phyloP scores from a whole-genome alignment of 1,140 invertebrate species.

The Theocolax elegans region DNA sequence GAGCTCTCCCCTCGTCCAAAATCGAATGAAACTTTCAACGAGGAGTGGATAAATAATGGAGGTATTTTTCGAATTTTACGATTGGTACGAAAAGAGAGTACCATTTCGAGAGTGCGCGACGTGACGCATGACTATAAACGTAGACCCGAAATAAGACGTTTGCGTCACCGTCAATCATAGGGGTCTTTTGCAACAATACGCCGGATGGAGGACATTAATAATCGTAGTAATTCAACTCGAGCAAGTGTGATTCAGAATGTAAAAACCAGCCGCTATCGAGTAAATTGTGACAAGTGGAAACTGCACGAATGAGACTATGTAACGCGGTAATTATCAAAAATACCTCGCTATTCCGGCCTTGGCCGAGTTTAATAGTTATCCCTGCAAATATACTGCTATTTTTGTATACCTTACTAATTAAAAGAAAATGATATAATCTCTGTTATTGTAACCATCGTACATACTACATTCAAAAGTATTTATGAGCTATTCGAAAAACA shows the following conservation, averaged over 20 bases:
- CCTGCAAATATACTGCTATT: not conserved
- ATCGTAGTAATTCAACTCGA: not conserved
- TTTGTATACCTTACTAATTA: no score
- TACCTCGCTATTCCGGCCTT: constrained; percentile 8
- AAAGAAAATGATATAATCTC: no score
- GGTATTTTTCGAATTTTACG: no score
- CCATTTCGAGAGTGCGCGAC: not conserved
- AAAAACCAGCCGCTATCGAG: not conserved
- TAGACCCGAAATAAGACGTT: constrained; percentile 30
- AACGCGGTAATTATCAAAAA: not conserved
- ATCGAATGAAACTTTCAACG: no score
- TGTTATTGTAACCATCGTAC: no score
- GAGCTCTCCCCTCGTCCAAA: no score
- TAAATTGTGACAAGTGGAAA: not conserved
- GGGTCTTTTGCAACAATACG: constrained; percentile 8
- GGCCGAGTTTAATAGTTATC: not conserved
- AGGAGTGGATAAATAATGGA: no score
- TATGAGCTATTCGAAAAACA: no score
- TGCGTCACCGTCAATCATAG: constrained; percentile 15
- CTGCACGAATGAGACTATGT: not conserved
- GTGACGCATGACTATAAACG: not conserved
- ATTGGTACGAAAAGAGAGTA: not conserved
- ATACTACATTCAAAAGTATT: no score
- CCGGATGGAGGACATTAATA: constrained; percentile 13
- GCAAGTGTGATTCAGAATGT: not conserved